Conservation (phyloP, 37 sponge, comb jelly and placozoan species). For the Amphimedon queenslandica region DNA sequence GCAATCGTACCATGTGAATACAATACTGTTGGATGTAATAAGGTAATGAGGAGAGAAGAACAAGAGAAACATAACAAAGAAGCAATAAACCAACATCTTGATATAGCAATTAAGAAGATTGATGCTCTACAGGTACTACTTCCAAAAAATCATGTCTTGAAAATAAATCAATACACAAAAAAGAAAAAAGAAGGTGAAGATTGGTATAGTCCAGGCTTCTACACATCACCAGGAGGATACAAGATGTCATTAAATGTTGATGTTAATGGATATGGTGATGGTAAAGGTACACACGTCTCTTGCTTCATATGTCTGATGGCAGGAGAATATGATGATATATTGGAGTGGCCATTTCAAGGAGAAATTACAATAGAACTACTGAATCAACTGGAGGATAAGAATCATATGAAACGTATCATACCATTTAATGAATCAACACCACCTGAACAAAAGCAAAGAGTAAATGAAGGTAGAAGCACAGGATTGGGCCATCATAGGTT, state of each 20-base stretch:
- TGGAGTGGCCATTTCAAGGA: conserved; percentile 22
- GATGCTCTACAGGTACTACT: background rate
- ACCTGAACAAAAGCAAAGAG: background rate
- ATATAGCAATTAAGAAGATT: background rate
- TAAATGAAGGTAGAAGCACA: background rate
- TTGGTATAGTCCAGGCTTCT: conserved; percentile 12
- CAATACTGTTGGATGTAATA: background rate
- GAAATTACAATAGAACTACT: conserved; percentile 9
- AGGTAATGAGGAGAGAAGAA: background rate
- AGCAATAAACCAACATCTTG: background rate
- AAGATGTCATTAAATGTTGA: conserved; percentile 24
- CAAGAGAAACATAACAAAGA: background rate
- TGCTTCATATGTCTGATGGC: conserved; percentile 12
- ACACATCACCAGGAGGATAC: conserved; percentile 40
- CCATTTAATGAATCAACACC: background rate
- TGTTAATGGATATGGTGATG: conserved; percentile 18
- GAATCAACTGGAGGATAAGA: background rate
- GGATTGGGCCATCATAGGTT: background rate
- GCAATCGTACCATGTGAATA: background rate
- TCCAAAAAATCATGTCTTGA: background rate
- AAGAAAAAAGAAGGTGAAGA: background rate
- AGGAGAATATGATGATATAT: conserved; percentile 36
- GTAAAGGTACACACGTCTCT: conserved; percentile 32
- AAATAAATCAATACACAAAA: background rate
- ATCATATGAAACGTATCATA: background rate